Evolutionary conservation across 2,113 vertebrate genomes (phyloP), one percentile per base, ranked within the genome.

Genomic region (Nymphicus hollandicus): DNA sequence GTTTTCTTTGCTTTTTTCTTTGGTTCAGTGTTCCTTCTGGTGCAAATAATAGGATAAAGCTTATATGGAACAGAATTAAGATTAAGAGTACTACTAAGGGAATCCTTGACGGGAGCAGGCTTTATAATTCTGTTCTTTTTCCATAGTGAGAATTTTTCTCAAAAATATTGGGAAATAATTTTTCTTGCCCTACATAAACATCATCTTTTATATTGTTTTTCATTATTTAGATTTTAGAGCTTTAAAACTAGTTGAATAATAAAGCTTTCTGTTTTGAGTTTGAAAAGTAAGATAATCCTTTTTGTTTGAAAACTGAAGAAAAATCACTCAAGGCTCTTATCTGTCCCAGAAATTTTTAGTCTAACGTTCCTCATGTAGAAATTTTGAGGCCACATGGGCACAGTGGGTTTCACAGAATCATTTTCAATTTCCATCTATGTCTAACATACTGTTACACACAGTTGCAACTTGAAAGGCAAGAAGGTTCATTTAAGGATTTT

Each of bases 331-430:
- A 76, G n/a, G 17, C 44, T 86, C 31, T 89, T 88, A 52, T 56
- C 17, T 88, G n/a, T 95, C 71, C 58, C 18, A 25, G 70, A 58
- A 94, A 68, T 17, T 73, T 95, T 82, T 65, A 72, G 44, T 94
- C 28, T 85, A 27, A 61, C 0, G 0, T 52, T 74, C 60, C 61
- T 85, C 12, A 22, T 50, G 56, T 50, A 89, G 68, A 91, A 81
- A 60, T 88, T 92, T 28, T 86, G 41, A 86, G 60, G n/a, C 91
- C 79, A 91, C 89, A 94, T 89, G 66, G 85, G 73, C 81, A 72
- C 78, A 95, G 92, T 65, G 81, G 72, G 31, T 77, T 91, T 90
- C 80, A 83, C 19, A 94, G 66, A 73, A 80, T 66, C 1, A 27
- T 86, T 87, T 93, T 78, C 29, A 64, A 3, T 84, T 91, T 86